These are phyloP conservation scores for Mimachlamys varia DNA, from an alignment of 2,888 invertebrate genomes.

Conservation along the genomic window DNA sequence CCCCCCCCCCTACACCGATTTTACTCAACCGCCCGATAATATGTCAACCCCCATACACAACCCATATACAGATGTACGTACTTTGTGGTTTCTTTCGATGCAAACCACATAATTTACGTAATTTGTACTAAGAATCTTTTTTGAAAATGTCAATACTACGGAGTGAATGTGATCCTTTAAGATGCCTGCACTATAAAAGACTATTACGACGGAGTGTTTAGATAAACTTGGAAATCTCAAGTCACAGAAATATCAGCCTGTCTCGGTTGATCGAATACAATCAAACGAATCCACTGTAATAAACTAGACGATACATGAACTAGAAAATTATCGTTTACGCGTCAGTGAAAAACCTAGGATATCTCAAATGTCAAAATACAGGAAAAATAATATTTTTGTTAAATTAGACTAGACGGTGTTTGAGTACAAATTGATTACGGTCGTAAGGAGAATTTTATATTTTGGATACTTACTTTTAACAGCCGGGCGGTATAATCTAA, in stretches of 20 bases:
- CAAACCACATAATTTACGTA: too few relatives aligned
- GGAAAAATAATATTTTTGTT: slow-evolving; percentile 20
- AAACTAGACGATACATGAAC: background rate
- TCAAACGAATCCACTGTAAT: background rate
- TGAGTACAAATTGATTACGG: slow-evolving; percentile 20
- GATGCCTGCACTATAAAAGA: background rate
- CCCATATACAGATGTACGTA: too few relatives aligned
- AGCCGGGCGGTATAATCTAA: background rate
- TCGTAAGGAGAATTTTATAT: background rate
- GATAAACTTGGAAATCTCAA: background rate
- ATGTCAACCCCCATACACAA: too few relatives aligned
- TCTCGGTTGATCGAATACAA: background rate
- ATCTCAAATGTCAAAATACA: slow-evolving; percentile 3
- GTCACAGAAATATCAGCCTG: slow-evolving; percentile 16
- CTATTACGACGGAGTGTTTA: background rate
- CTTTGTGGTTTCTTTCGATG: too few relatives aligned
- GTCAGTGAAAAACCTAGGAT: background rate
- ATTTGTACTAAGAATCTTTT: too few relatives aligned
- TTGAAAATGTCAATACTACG: too few relatives aligned
- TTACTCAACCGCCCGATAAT: background rate
- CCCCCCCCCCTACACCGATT: background rate
- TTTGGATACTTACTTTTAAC: background rate
- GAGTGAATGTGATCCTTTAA: background rate
- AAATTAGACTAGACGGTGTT: background rate
- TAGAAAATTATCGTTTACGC: slow-evolving; percentile 13